Conservation (phyloP, 2,113 vertebrate species). For the Ceratotherium simum region DNA sequence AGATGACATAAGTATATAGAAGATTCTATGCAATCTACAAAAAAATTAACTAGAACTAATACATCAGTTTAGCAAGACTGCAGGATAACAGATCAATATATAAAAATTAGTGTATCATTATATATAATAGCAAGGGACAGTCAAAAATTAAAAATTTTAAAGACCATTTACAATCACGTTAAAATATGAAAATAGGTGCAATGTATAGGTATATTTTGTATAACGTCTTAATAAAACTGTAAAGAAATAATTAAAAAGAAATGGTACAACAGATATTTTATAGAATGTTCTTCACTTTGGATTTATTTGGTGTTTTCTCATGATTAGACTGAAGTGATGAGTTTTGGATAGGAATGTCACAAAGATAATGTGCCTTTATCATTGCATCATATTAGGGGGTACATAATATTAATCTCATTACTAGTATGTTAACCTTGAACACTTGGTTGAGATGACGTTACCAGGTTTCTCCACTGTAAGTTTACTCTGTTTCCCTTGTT, state of each 20-base stretch:
- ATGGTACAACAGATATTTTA: neutral
- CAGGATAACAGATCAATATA: neutral
- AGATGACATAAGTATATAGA: neutral
- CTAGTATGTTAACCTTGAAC: neutral
- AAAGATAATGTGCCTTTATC: neutral
- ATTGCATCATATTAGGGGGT: neutral
- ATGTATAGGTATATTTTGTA: too few relatives aligned
- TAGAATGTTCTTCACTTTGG: neutral
- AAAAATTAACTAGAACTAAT: neutral
- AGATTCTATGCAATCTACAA: neutral
- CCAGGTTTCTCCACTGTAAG: too few relatives aligned
- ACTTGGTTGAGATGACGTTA: too few relatives aligned
- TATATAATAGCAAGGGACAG: neutral
- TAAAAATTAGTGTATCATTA: neutral
- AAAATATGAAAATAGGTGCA: neutral
- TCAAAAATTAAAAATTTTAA: neutral
- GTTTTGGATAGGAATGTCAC: neutral
- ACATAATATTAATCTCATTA: neutral
- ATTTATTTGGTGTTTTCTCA: neutral
- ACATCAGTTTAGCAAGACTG: neutral
- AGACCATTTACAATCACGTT: neutral
- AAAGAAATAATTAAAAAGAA: neutral
- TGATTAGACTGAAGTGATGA: neutral
- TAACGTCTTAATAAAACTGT: neutral
- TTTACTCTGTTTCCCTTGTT: too few relatives aligned